phyloP scores from a whole-genome alignment of 2,888 invertebrate species.

The Carterocephalus palaemon region DNA sequence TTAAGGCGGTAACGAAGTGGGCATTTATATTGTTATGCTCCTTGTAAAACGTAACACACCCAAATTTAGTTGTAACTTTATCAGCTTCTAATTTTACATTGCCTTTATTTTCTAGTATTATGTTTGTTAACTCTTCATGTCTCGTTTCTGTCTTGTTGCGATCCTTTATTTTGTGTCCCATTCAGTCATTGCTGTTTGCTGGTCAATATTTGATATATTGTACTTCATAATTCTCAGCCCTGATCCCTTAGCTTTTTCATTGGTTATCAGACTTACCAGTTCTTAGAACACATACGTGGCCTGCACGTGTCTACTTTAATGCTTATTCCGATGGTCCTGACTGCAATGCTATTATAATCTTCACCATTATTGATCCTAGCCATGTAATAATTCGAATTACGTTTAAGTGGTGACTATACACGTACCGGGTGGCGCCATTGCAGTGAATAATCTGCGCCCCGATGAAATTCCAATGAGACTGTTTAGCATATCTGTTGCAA shows the following conservation, averaged over 20 bases:
- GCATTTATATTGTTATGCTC: constrained; percentile 16
- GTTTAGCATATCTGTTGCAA: constrained; percentile 24
- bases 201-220: too few species aligned
- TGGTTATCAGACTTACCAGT: too few species aligned
- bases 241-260: too few species aligned
- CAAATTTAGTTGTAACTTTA: not conserved
- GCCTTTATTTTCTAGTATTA: not conserved
- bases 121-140: too few species aligned
- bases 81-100: not conserved
- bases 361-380: not conserved
- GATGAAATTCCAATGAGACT: constrained; percentile 24
- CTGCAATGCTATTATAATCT: not conserved
- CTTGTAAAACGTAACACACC: constrained; percentile 1
- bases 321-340: not conserved
- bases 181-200: too few species aligned
- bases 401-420: constrained; percentile 8
- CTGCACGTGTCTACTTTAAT: too few species aligned
- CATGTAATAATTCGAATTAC: constrained; percentile 12
- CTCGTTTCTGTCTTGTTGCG: too few species aligned
- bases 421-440: constrained; percentile 20
- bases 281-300: too few species aligned
- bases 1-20: constrained; percentile 19
- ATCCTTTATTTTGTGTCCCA: too few species aligned
- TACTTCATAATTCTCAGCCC: too few species aligned
- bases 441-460: constrained; percentile 16